Conservation (phyloP, 2,888 invertebrate species). For the Corythucha ciliata region DNA sequence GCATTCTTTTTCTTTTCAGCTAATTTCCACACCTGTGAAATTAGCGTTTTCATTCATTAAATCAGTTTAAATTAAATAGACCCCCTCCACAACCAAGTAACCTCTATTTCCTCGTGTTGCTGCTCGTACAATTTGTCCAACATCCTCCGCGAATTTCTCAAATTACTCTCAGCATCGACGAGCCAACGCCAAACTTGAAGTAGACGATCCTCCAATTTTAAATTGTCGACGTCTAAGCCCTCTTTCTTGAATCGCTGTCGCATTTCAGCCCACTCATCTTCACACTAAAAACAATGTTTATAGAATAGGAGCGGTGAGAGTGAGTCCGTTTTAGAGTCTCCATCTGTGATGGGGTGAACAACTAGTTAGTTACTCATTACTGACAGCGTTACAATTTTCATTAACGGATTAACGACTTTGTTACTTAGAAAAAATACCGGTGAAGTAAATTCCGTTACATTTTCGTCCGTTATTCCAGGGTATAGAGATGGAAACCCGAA, state of each 20-base stretch:
- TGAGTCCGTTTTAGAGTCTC: too few relatives aligned
- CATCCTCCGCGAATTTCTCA: constrained; percentile 41
- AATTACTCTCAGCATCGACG: constrained; percentile 43
- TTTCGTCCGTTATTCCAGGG: too few relatives aligned
- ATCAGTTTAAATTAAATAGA: constrained; percentile 22
- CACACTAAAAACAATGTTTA: constrained; percentile 38
- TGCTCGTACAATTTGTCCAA: constrained; percentile 42
- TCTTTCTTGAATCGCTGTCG: constrained; percentile 41
- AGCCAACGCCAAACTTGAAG: constrained; percentile 43
- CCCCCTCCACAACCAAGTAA: constrained; percentile 23
- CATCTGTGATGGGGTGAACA: too few relatives aligned
- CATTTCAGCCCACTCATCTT: constrained; percentile 42
- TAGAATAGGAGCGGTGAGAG: too few relatives aligned
- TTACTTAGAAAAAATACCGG: too few relatives aligned
- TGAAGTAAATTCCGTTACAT: too few relatives aligned
- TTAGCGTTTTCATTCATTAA: constrained; percentile 42
- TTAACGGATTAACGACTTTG: too few relatives aligned
- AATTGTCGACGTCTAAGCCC: constrained; percentile 40
- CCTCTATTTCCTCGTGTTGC: constrained; percentile 42
- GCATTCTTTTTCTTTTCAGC: constrained; percentile 40
- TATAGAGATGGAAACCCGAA: too few relatives aligned
- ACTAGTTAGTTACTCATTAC: too few relatives aligned
- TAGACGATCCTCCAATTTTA: constrained; percentile 39
- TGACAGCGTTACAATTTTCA: too few relatives aligned
- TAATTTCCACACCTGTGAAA: constrained; percentile 40